These are phyloP conservation scores for Anastrepha obliqua DNA, from an alignment of 1,140 invertebrate genomes.

Conservation along the genomic window DNA sequence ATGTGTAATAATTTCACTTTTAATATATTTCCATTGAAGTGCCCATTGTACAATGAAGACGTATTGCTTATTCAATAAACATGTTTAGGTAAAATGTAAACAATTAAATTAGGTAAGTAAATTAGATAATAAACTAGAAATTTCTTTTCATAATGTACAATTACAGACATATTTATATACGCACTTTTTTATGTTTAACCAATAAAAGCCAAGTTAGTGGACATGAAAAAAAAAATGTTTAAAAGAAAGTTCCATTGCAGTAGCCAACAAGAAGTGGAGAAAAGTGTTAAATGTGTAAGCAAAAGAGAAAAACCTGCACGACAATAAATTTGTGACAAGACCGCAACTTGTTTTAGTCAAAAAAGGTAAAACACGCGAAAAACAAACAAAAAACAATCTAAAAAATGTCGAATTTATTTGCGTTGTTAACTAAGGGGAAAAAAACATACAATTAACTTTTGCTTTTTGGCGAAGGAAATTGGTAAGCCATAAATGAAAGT, in stretches of 20 bases:
- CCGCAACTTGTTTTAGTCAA: neutral
- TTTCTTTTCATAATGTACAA: neutral
- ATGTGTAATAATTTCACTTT: slow-evolving; percentile 37
- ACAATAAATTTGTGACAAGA: neutral
- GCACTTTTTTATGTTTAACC: neutral
- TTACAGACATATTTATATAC: too few species aligned
- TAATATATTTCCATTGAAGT: neutral
- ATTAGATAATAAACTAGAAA: slow-evolving; percentile 41
- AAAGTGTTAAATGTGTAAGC: neutral
- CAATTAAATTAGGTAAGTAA: slow-evolving; percentile 38
- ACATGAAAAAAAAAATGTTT: neutral
- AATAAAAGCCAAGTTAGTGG: neutral
- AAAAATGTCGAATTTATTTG: neutral
- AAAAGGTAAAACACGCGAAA: neutral
- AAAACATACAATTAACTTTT: neutral
- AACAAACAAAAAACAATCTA: neutral
- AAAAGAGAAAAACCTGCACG: neutral
- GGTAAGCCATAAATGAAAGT: slow-evolving; percentile 42
- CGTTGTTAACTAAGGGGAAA: neutral
- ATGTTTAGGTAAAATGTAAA: neutral
- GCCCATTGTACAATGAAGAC: neutral
- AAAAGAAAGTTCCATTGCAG: neutral
- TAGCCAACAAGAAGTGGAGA: neutral
- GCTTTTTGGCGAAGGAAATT: slow-evolving; percentile 45
- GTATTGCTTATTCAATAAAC: slow-evolving; percentile 30